Conservation (phyloP, 1,140 invertebrate genomes). For the Copidosoma floridanum region DNA sequence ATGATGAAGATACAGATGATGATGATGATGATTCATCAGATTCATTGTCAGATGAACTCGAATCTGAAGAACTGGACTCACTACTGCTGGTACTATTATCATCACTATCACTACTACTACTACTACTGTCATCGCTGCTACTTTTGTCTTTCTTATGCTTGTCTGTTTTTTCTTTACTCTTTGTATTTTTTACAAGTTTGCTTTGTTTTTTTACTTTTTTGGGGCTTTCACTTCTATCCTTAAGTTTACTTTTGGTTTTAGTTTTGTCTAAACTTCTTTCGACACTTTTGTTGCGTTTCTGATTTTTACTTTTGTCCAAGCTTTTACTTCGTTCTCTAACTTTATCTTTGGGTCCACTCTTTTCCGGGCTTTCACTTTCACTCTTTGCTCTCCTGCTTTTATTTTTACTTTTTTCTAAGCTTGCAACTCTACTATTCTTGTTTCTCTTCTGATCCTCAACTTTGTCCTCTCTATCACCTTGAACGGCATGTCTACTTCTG, state of each 20-base stretch:
- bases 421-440: not conserved
- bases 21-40: too few species aligned
- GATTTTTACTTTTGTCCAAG: too few species aligned
- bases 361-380: slow-evolving; percentile 8
- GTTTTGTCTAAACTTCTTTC: too few species aligned
- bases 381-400: not conserved
- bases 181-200: not conserved
- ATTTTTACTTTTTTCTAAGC: not conserved
- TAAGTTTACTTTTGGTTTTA: not conserved
- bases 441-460: not conserved
- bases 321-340: too few species aligned
- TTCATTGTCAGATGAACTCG: too few species aligned
- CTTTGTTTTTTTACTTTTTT: slow-evolving; percentile 3
- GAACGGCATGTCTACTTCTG: too few species aligned
- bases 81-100: too few species aligned
- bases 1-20: too few species aligned
- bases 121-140: not conserved
- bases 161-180: not conserved
- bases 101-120: too few species aligned
- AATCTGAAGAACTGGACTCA: too few species aligned
- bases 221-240: not conserved
- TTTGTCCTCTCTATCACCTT: not conserved
- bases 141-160: not conserved
- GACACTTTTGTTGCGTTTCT: too few species aligned
- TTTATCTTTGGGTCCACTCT: too few species aligned